A percentile compares a stretch with the other conserved stretches of the same genome.
These are phyloP conservation scores for Pecten maximus DNA, from an alignment of 2,888 invertebrate genomes.

Conservation along the genomic window DNA sequence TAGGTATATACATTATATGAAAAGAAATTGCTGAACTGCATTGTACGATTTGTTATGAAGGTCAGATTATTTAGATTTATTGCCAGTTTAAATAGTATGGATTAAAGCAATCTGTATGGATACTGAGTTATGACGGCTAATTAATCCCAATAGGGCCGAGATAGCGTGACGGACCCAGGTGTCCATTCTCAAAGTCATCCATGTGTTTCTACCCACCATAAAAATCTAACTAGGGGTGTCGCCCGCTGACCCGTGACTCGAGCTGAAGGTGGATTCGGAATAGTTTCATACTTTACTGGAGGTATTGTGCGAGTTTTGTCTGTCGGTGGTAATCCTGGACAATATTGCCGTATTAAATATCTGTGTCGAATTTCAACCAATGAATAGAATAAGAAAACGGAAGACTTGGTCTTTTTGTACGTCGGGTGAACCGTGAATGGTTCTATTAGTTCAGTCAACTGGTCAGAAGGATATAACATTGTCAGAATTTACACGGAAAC, in stretches of 20 bases:
- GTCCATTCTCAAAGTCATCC: slow-evolving; percentile 36
- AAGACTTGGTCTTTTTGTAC: slow-evolving; percentile 45
- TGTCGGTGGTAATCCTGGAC: slow-evolving; percentile 47
- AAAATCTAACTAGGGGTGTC: slow-evolving; percentile 39
- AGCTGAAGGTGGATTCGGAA: slow-evolving; percentile 41
- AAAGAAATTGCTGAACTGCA: neutral
- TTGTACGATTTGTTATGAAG: neutral
- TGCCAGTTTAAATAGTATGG: neutral
- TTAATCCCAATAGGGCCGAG: neutral
- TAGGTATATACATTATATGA: neutral
- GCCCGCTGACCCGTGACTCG: slow-evolving; percentile 41
- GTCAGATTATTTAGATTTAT: neutral
- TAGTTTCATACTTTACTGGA: slow-evolving; percentile 50
- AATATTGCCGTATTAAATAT: slow-evolving; percentile 54
- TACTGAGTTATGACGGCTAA: neutral
- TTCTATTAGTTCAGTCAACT: slow-evolving; percentile 15
- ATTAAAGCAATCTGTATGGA: neutral
- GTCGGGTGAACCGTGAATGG: neutral
- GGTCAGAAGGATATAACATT: slow-evolving; percentile 27
- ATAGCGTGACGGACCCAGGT: slow-evolving; percentile 51
- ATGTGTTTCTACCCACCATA: slow-evolving; percentile 33
- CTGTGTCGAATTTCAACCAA: slow-evolving; percentile 52
- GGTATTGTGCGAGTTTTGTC: slow-evolving; percentile 49
- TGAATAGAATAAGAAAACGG: slow-evolving; percentile 46
- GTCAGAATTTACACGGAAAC: slow-evolving; percentile 43